Percentiles rank a stretch among this genome's conserved stretches.
phyloP scores from a whole-genome alignment of 2,113 vertebrate genomes.

The Alectura lathami region DNA sequence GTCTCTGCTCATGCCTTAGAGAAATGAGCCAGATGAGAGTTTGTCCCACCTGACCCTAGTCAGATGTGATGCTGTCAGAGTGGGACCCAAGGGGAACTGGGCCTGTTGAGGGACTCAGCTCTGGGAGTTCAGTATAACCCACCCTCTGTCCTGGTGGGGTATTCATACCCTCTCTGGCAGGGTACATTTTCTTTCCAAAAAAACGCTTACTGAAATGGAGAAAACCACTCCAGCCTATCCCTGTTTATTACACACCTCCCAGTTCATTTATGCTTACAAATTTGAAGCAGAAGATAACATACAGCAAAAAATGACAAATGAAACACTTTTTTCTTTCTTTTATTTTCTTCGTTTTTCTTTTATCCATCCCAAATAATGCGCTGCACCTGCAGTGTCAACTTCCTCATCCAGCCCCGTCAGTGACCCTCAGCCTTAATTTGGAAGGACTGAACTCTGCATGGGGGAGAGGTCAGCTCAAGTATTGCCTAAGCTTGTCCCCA shows the following conservation, averaged over 20 bases:
- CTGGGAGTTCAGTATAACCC: not conserved
- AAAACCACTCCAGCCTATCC: not conserved
- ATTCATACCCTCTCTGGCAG: not conserved
- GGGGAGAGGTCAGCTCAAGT: conserved; percentile 30
- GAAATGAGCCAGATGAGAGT: not conserved
- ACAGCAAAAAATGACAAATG: not conserved
- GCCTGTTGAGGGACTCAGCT: not conserved
- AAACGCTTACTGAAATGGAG: not conserved
- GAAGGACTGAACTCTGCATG: conserved; percentile 1
- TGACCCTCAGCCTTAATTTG: conserved; percentile 15
- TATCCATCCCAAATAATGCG: not conserved
- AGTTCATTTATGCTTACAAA: not conserved
- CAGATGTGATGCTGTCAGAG: not conserved
- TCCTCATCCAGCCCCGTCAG: not conserved
- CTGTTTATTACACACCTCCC: not conserved
- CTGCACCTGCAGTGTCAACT: not conserved
- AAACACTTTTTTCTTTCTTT: not conserved
- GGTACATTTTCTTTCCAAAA: not conserved
- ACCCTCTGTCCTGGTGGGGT: not conserved
- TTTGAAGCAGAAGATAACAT: not conserved
- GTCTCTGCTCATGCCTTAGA: not conserved
- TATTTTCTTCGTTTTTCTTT: not conserved
- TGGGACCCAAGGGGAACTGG: rapidly evolving
- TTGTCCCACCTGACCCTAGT: not conserved
- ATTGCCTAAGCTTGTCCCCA: not conserved